Evolutionary conservation across 2,888 invertebrate species (phyloP), one percentile per base, ranked within the genome.

Genomic region (Andrena haemorrhoa): DNA sequence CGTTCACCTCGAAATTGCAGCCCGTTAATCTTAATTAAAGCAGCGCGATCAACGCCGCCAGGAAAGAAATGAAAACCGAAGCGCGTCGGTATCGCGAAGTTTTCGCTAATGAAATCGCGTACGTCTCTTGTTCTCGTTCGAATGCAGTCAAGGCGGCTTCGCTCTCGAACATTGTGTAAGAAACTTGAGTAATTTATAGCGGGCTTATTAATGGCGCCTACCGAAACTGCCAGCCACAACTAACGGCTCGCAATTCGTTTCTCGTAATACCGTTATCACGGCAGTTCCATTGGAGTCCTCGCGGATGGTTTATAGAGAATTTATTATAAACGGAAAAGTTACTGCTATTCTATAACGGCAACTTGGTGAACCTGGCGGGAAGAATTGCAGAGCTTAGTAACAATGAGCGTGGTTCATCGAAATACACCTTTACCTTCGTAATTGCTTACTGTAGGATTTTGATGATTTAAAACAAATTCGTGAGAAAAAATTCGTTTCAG

Each of bases 151-250:
- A 65, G 12, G 31, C 63, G 8, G 47, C 2, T 20, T 60, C 10
- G 35, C 12, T 26, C 35, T 12, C 49, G 33, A 74, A 75, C 64
- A 35, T 75, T 16, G 20, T 20, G 5, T 49, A 29, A 65, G 29
- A 58, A 63, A 69, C 56, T 58, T 26, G 35, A 53, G 63, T 41
- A 33, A 73, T 63, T 69, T 51, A 61, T 51, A 60, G 33, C 33
- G 6, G 20, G 49, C 23, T 66, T 58, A 70, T 58, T 70, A 41
- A 58, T 70, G 41, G 35, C 56, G n/a, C 26, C 8, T 12, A 26
- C n/a, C 35, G 26, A 35, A 56, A 53, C 23, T 33, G 10, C 41
- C n/a, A n/a, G 58, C 10, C 12, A 7, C 26, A 58, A 29, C 58
- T 58, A 58, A 58, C 53, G 35, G 23, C 16, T 23, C 35, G n/a